Percentiles rank a stretch among this genome's conserved stretches.
phyloP scores from a whole-genome alignment of 2,888 invertebrate species.

The Ptychoptera albimana region DNA sequence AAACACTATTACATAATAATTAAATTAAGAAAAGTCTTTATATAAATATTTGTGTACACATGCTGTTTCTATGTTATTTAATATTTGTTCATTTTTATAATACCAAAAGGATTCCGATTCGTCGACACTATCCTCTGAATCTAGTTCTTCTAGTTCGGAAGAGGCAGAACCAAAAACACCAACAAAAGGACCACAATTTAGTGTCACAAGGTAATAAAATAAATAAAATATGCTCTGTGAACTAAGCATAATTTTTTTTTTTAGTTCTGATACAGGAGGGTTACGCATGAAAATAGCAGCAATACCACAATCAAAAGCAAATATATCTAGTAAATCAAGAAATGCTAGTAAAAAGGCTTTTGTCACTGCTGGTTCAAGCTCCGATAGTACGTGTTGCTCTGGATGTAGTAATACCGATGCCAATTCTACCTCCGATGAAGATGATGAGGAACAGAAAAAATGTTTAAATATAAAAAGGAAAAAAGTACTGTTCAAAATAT shows the following conservation, averaged over 20 bases:
- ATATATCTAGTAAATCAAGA: constrained; percentile 6
- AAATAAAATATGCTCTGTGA: not conserved
- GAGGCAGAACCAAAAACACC: constrained; percentile 4
- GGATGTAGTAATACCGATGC: constrained; percentile 10
- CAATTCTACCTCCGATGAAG: constrained; percentile 12
- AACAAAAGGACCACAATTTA: constrained; percentile 11
- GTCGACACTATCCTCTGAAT: constrained; percentile 3
- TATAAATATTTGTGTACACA: no score
- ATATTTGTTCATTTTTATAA: not conserved
- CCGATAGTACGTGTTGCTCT: constrained; percentile 11
- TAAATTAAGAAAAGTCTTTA: no score
- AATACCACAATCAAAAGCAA: constrained; percentile 16
- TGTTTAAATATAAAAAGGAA: no score
- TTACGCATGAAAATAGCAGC: constrained; percentile 31
- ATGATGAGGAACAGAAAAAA: not conserved
- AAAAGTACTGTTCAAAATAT: no score
- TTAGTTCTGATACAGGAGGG: constrained; percentile 26
- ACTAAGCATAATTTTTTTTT: constrained; percentile 1
- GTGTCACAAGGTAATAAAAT: constrained; percentile 11
- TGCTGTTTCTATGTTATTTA: no score
- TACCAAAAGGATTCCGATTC: constrained; percentile 8
- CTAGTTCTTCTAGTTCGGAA: constrained; percentile 4
- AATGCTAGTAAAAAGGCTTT: constrained; percentile 11
- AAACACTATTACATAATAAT: no score
- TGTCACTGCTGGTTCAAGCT: constrained; percentile 10